A percentile compares a stretch with the other conserved stretches of the same genome.
phyloP scores from a whole-genome alignment of 2,888 invertebrate species.

The Polyommatus icarus region DNA sequence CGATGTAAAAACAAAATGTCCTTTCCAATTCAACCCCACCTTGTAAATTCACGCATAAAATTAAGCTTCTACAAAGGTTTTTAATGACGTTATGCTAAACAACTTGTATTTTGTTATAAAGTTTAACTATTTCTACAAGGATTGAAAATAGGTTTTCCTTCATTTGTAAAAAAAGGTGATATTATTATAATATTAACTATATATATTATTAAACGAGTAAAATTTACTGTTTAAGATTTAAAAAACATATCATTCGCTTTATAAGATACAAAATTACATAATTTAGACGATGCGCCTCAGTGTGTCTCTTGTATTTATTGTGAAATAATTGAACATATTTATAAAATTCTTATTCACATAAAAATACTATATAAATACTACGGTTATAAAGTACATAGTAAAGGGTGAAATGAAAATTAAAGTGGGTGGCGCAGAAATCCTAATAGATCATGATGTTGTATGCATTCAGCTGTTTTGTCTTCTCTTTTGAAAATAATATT shows the following conservation, averaged over 20 bases:
- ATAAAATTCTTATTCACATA: constrained; percentile 12
- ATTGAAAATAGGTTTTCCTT: constrained; percentile 13
- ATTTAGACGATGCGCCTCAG: constrained; percentile 23
- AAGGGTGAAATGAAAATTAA: not conserved
- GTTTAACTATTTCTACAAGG: constrained; percentile 5
- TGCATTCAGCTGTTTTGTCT: not conserved
- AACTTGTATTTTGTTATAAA: constrained; percentile 11
- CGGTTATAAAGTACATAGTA: not conserved
- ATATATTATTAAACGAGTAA: constrained; percentile 41
- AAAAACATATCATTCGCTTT: constrained; percentile 80
- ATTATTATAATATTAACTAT: constrained; percentile 32
- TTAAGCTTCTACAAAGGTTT: not conserved
- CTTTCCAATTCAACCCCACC: not conserved
- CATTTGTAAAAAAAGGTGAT: constrained; percentile 14
- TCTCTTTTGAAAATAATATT: not conserved
- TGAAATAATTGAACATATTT: constrained; percentile 34
- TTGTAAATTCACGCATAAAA: not conserved
- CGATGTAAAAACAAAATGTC: not conserved
- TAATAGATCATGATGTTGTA: not conserved
- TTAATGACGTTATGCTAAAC: not conserved
- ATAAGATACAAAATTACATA: constrained; percentile 60
- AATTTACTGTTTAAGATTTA: constrained; percentile 61
- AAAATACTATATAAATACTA: not conserved
- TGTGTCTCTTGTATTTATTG: constrained; percentile 37
- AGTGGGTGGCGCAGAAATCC: not conserved